phyloP scores from a whole-genome alignment of 2,113 vertebrate genomes.

The Rhadina sibilatrix region DNA sequence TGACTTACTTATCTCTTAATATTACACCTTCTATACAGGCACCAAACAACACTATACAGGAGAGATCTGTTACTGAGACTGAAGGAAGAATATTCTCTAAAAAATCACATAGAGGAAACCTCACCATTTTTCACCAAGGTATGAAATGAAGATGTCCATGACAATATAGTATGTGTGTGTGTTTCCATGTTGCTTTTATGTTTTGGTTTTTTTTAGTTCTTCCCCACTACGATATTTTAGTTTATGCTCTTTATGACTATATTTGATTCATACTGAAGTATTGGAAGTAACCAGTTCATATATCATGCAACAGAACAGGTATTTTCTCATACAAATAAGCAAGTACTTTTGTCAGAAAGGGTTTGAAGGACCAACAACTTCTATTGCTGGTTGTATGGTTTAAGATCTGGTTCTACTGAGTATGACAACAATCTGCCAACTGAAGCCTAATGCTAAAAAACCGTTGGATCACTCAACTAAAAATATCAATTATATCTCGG shows the following conservation, averaged over 20 bases:
- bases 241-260: neutral
- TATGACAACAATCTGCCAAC: neutral
- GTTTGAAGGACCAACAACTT: neutral
- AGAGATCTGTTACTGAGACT: slow-evolving; percentile 77
- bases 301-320: neutral
- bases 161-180: neutral
- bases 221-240: neutral
- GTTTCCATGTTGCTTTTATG: neutral
- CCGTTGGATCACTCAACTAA: neutral
- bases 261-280: neutral
- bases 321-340: neutral
- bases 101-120: neutral
- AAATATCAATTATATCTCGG: neutral
- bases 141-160: neutral
- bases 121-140: neutral
- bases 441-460: neutral
- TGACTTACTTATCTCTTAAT: slow-evolving; percentile 90
- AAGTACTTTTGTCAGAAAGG: neutral
- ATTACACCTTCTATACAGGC: slow-evolving; percentile 94
- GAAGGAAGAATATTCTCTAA: slow-evolving; percentile 50
- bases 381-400: neutral
- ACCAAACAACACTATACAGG: slow-evolving; percentile 89
- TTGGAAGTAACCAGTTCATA: neutral
- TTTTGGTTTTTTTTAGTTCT: neutral
- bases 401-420: neutral